These are phyloP conservation scores for Sarcophaga variegata DNA, from an alignment of 2,888 invertebrate species.

Conservation along the genomic window DNA sequence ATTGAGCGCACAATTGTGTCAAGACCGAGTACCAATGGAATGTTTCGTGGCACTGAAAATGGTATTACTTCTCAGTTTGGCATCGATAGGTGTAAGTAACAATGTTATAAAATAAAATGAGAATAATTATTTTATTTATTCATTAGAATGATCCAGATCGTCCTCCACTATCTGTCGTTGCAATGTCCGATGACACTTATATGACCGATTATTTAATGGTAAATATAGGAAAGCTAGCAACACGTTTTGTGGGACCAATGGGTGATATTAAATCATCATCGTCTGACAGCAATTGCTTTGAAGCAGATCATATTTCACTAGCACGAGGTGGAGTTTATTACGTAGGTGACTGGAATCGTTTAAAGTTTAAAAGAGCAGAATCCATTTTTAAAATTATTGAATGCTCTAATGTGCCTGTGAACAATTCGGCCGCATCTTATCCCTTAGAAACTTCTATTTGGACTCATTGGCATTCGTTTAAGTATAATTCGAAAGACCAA, in stretches of 20 bases:
- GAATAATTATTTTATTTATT: not conserved
- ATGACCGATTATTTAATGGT: slow-evolving; percentile 76
- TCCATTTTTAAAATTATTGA: slow-evolving; percentile 77
- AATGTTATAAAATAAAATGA: not conserved
- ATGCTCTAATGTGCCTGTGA: slow-evolving; percentile 72
- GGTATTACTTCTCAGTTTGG: slow-evolving; percentile 81
- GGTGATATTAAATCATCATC: slow-evolving; percentile 74
- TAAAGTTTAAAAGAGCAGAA: slow-evolving; percentile 72
- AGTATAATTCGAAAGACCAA: slow-evolving; percentile 75
- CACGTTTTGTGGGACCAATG: slow-evolving; percentile 77
- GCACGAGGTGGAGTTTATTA: slow-evolving; percentile 81
- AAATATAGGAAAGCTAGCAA: slow-evolving; percentile 76
- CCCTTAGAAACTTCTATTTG: slow-evolving; percentile 79
- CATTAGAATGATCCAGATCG: slow-evolving; percentile 72
- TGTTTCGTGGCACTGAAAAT: slow-evolving; percentile 82
- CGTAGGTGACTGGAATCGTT: slow-evolving; percentile 80
- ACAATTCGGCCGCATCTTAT: slow-evolving; percentile 71
- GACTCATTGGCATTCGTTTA: slow-evolving; percentile 79
- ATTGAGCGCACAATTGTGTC: slow-evolving; percentile 80
- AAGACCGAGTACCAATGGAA: slow-evolving; percentile 80
- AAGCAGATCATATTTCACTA: slow-evolving; percentile 79
- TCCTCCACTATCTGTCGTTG: slow-evolving; percentile 78
- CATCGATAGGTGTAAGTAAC: slow-evolving; percentile 79
- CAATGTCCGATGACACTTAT: slow-evolving; percentile 76
- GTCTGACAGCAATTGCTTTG: slow-evolving; percentile 73